Evolutionary conservation across 1,140 invertebrate species (phyloP), one percentile per base, ranked within the genome.

Genomic region (Drosophila repletoides): DNA sequence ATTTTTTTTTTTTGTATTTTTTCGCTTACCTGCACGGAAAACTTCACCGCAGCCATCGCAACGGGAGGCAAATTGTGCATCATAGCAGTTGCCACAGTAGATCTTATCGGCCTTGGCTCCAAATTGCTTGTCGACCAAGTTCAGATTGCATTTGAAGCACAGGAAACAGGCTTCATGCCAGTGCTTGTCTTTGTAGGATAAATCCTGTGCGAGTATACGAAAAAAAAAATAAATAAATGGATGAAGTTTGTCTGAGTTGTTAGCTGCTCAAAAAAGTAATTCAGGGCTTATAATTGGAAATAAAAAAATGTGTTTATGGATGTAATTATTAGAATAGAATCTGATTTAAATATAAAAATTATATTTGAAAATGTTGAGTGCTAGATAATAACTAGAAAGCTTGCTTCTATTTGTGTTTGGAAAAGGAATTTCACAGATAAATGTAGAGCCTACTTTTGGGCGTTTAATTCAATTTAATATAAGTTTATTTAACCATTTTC

Each of bases 151-250:
- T 92, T 98, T 98, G 91, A 94, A 95, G 93, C 99, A 99, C 83
- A 99, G 93, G 94, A 99, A 99, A 91, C 99, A 99, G 31, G 95
- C 95, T 92, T 99, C 98, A 91, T 99, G 98, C 98, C 98, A 99
- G 91, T 99, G 98, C 92, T 98, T 98, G 91, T 99, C 98, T 93
- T 99, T 99, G 94, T 99, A 99, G 40, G 98, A 99, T 90, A 99
- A 93, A 93, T 99, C 99, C 98, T 99, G 92, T 9, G 92, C 91
- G 10, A 9, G 5, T 3, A 10, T 2, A 3, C 9, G 0, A 5
- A 21, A 6, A 10, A 10, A 26, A 28, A 15, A 10, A 10, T 7
- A 1, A 29, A 41, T n/a, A 36, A 15, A 29, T 59, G n/a, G n/a
- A 40, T 38, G 10, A 24, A 29, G 15, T 2, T 46, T 24, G 9